Base-by-base conservation (phyloP, 1,140 invertebrate genomes). In the Paracyclopina nana region DNA sequence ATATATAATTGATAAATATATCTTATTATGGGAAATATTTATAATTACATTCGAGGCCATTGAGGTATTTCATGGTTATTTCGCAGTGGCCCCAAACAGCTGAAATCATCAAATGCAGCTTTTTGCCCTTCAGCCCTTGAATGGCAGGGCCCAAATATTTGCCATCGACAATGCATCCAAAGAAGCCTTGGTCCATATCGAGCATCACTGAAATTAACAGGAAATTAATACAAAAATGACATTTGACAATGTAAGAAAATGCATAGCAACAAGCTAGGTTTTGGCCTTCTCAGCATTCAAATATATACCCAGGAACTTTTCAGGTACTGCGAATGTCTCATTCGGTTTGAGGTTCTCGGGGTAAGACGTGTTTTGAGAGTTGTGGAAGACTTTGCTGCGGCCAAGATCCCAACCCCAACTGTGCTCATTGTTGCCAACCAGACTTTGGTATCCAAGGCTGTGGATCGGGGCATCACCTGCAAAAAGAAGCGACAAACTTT, bases 1-100 rank as follows among this genome's bases (percentile, higher is more conserved):
- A n/a, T n/a, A n/a, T n/a, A n/a, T n/a, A n/a, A n/a, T n/a, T n/a
- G n/a, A n/a, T n/a, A n/a, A n/a, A 3, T 29, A 45, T 24, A 26
- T 16, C 29, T 25, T 49, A 28, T 25, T 20, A 8, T 28, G 18
- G 6, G 4, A 2, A 54, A 34, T 4, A 20, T 34, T 14, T 12
- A 53, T 52, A 82, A 84, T 88, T 73, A 97, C 92, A 92, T 75
- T 97, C 91, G 57, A 99, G 73, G 62, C 92, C 91, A 55, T 90
- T 90, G 58, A 98, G 83, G 67, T 98, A 98, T 66, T 82, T 82
- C 82, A 98, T 95, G 28, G 87, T 95, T 61, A 98, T 95, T 72
- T 98, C 94, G 65, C 94, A 97, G 68, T 98, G 94, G 57, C 94
- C 94, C 94, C 94, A 99, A 12, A 99, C 94, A 41, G 94, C 92